Conservation (phyloP, 2,113 vertebrate species). For the Chiloscyllium plagiosum region DNA sequence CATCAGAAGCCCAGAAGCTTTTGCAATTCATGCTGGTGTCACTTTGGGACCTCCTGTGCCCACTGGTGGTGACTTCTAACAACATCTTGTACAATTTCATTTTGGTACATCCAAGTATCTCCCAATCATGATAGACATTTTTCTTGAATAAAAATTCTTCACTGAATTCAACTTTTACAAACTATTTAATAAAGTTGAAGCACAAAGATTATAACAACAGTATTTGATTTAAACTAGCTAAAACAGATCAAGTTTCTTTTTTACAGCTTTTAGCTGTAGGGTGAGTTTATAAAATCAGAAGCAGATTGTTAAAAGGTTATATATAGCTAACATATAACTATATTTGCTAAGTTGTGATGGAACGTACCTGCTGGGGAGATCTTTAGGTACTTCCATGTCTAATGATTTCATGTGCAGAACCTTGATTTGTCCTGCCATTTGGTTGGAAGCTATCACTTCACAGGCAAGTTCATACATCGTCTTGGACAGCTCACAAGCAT, state of each 20-base stretch:
- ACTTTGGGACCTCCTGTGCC: no score
- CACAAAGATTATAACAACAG: background rate
- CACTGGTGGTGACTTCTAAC: no score
- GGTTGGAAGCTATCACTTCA: slow-evolving; percentile 80
- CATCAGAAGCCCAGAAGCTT: no score
- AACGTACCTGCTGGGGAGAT: slow-evolving; percentile 79
- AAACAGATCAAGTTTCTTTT: background rate
- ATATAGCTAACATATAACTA: background rate
- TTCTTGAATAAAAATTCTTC: background rate
- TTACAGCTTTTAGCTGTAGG: background rate
- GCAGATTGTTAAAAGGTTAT: background rate
- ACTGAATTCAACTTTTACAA: background rate
- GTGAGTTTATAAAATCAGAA: background rate
- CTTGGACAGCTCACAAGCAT: slow-evolving; percentile 90
- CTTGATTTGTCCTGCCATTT: slow-evolving; percentile 72
- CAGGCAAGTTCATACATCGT: slow-evolving; percentile 91
- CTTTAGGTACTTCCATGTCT: slow-evolving; percentile 81
- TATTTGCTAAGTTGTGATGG: background rate
- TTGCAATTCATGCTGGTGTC: no score
- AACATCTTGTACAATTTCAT: no score
- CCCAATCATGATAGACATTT: no score
- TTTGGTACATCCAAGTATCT: no score
- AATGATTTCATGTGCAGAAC: slow-evolving; percentile 88
- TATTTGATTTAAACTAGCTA: background rate
- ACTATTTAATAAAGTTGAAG: background rate